Conservation (phyloP, 2,113 vertebrate species). For the Elachura formosa region DNA sequence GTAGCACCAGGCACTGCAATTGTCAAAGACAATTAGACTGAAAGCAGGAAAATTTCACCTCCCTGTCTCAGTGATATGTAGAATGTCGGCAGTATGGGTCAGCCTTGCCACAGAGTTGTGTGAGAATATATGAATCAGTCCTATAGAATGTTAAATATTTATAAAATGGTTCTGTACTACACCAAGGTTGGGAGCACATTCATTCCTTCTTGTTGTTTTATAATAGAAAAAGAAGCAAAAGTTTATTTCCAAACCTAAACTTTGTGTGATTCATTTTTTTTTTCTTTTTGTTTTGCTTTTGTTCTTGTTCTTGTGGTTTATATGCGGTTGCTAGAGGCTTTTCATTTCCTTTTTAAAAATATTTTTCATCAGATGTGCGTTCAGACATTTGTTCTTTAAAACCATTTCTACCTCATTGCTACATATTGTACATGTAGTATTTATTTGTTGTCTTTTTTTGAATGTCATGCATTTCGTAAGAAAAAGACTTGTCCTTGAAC, state of each 20-base stretch:
- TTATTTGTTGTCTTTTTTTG: conserved; percentile 97
- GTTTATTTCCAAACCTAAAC: conserved; percentile 71
- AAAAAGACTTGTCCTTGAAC: conserved; percentile 89
- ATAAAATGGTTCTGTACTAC: conserved; percentile 80
- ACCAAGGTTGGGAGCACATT: conserved; percentile 80
- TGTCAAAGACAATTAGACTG: conserved; percentile 84
- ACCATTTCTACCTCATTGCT: conserved; percentile 99
- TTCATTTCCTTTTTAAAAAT: conserved; percentile 62
- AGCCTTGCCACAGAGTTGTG: conserved; percentile 80
- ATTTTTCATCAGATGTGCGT: conserved; percentile 78
- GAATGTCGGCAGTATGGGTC: conserved; percentile 82
- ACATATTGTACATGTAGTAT: conserved; percentile 99
- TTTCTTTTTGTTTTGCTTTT: not conserved
- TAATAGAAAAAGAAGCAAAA: conserved; percentile 69
- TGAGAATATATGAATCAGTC: conserved; percentile 82
- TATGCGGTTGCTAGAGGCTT: conserved; percentile 71
- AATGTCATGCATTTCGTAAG: conserved; percentile 93
- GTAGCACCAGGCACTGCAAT: conserved; percentile 77
- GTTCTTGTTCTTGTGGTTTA: conserved; percentile 61
- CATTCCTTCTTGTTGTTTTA: conserved; percentile 75
- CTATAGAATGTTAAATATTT: conserved; percentile 83
- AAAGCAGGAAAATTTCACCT: conserved; percentile 81
- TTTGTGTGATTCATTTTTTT: not conserved
- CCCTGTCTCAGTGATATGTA: conserved; percentile 81
- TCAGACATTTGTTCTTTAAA: conserved; percentile 88